Percentiles rank a stretch among this genome's conserved stretches.
These are phyloP conservation scores for Zosterops borbonicus DNA, from an alignment of 2,113 vertebrate genomes.

Conservation along the genomic window DNA sequence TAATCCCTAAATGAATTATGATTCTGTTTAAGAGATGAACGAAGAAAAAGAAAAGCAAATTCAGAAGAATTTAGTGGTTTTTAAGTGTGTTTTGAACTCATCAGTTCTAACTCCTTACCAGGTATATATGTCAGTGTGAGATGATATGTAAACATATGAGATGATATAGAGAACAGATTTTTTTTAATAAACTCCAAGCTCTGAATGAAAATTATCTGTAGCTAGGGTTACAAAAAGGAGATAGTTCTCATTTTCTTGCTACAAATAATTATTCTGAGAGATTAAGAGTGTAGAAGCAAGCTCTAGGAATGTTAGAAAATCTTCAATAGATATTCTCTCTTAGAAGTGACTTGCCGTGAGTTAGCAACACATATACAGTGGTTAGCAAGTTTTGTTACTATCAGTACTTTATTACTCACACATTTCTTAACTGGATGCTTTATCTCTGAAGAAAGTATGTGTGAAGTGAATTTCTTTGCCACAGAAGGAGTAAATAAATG, in stretches of 20 bases:
- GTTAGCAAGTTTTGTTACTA: background rate
- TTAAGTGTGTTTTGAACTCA: background rate
- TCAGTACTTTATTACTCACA: background rate
- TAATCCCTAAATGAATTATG: background rate
- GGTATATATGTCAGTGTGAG: background rate
- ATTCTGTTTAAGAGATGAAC: background rate
- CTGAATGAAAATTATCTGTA: background rate
- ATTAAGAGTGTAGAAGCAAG: background rate
- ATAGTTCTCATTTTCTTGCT: background rate
- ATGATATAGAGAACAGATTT: background rate
- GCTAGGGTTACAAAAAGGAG: background rate
- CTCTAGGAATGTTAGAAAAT: background rate
- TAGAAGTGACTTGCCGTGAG: background rate
- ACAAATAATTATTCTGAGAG: background rate
- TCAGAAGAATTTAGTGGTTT: background rate
- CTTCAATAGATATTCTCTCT: background rate
- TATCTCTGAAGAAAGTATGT: background rate
- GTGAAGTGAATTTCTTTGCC: background rate
- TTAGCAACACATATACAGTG: background rate
- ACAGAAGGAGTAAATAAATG: background rate
- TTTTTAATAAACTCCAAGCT: background rate
- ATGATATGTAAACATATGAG: background rate
- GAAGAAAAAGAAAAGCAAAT: background rate
- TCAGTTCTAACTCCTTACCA: background rate
- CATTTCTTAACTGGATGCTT: background rate